Percentiles rank a stretch among this genome's conserved stretches.
These are phyloP conservation scores for Penaeus vannamei DNA, from an alignment of 1,140 invertebrate genomes.

Conservation along the genomic window DNA sequence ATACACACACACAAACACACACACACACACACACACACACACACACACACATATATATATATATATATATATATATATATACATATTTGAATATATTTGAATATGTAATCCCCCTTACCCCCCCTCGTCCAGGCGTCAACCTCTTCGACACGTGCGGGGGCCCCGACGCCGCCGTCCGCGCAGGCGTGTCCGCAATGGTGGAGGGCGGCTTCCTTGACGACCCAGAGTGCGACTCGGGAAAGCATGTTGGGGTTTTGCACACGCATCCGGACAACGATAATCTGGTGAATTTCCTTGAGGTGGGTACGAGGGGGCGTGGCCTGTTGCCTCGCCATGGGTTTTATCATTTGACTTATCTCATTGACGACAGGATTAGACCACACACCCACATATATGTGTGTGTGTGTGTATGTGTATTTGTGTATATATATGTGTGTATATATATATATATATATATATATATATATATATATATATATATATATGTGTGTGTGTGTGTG, in stretches of 20 bases:
- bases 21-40: constrained; percentile 4
- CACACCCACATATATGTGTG: neutral
- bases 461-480: no score
- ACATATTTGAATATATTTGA: no score
- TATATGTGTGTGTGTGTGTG: no score
- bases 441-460: no score
- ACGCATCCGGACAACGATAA: constrained; percentile 40
- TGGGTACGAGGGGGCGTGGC: neutral
- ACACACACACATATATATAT: neutral
- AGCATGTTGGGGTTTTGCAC: constrained; percentile 49
- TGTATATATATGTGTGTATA: no score
- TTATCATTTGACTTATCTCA: neutral
- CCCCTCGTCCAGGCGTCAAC: constrained; percentile 34
- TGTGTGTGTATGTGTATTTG: no score
- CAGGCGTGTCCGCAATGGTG: constrained; percentile 40
- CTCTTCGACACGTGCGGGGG: constrained; percentile 49
- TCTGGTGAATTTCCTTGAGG: constrained; percentile 39
- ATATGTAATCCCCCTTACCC: neutral
- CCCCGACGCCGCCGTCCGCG: constrained; percentile 29
- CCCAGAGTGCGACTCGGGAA: constrained; percentile 14
- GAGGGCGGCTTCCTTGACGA: constrained; percentile 48
- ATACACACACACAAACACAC: no score
- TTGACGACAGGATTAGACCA: neutral
- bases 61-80: neutral
- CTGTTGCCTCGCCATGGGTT: neutral